Base-by-base conservation (phyloP, 1,140 invertebrate genomes). In the Plutomurus gul region DNA sequence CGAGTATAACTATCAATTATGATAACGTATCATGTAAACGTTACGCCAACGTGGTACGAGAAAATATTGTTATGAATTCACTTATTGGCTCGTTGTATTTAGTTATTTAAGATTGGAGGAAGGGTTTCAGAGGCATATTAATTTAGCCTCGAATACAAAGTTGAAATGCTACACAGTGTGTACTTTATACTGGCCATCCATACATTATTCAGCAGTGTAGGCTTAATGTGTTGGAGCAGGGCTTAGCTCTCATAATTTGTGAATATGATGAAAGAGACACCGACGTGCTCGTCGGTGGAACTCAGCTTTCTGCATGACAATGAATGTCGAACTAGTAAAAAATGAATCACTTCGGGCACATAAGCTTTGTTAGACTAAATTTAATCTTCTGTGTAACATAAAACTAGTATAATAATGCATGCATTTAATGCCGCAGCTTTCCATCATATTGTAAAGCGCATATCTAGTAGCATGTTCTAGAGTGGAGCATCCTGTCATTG, bases 241-340 rank as follows among this genome's bases (percentile, higher is more conserved):
- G n/a, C n/a, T n/a, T n/a, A n/a, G n/a, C n/a, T n/a, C n/a, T n/a
- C 56, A 65, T 65, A 65, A 65, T 65, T 65, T 65, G 27, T 65
- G 36, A 25, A 65, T 65, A 30, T 65, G 56, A 65, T 65, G 56
- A 65, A 65, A 65, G 56, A 65, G 56, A 7, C 13, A 33, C 27
- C 16, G 56, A 65, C 56, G 56, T 65, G 56, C 56, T 36, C 27
- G 51, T 16, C 22, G 16, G 56, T 65, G 27, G 25, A 65, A 30
- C 20, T 27, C 16, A 25, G 27, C 56, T 33, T 11, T n/a, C 22
- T 27, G 56, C 56, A 65, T 65, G 56, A 65, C 56, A 65, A 65
- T 65, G 56, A 65, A 30, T 65, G 30, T 65, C 27, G 27, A 16
- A 47, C n/a, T 51, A 22, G 47, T 51, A 51, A 51, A 51, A 51